Evolutionary conservation across 2,797 vertebrate genomes (phyloP), one percentile per base, ranked within the genome.

Genomic region (Heliangelus exortis): DNA sequence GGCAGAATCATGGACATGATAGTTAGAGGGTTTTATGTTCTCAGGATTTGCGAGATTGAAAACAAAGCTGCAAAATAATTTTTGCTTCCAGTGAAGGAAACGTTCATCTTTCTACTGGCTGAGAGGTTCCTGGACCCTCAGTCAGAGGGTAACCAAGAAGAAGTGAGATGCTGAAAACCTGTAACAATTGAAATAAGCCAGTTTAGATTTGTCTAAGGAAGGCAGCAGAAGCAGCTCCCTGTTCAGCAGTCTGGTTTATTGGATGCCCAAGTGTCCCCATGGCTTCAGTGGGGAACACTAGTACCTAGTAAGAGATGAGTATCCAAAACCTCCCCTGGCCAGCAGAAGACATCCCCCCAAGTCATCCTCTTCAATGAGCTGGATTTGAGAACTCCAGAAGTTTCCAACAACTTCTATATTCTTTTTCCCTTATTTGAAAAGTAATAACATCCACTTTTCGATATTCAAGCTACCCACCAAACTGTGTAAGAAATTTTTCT

Each of bases 211-310:
- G 51, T 17, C 28, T 51, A 45, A 57, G 0, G 0, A 48, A 66
- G 62, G n/a, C 0, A 0, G 34, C 9, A 51, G 18, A 33, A 34
- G 18, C 9, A 53, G 48, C 26, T 79, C 9, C 9, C 14, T 3
- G 2, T 59, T 59, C 26, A 72, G 10, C 11, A 33, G 16, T 4
- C 15, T 50, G 14, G 15, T 9, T 90, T 26, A n/a, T 47, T 23
- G 39, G 54, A 36, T 51, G 26, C 9, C 6, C 10, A 1, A 22
- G 7, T 63, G 15, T n/a, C 25, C 34, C 33, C 29, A 12, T 22
- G 8, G 8, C 28, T 22, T 21, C 14, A 9, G 0, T 36, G 15
- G 23, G 9, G 20, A 94, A 63, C 63, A 34, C 4, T 25, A 26
- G 6, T 43, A 36, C 15, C 12, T 54, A 39, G 69, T 43, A 16